Evolutionary conservation across 2,113 vertebrate species (phyloP).

Genomic region (Dermatemys mawii): DNA sequence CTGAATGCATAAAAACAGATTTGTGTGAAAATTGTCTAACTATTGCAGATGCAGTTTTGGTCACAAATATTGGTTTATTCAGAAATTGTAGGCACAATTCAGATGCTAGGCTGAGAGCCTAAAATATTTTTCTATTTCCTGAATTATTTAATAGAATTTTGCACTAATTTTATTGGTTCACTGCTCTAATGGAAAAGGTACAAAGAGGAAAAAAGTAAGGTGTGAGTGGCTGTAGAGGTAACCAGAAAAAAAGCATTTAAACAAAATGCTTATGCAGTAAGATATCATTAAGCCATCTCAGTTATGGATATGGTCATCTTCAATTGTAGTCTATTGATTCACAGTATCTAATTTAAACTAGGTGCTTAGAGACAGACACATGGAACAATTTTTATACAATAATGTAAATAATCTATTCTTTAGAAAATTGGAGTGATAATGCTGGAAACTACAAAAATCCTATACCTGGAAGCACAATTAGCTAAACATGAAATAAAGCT

Average conservation of each 20-base stretch:
- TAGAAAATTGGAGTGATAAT: not conserved
- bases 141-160: not conserved
- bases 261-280: fast-evolving
- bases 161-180: not conserved
- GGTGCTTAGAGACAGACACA: not conserved
- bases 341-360: not conserved
- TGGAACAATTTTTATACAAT: fast-evolving
- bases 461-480: not conserved
- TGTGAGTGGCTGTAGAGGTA: fast-evolving
- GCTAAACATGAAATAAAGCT: not conserved
- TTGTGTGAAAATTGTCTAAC: not conserved
- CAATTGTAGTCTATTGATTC: not conserved
- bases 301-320: fast-evolving
- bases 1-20: not conserved
- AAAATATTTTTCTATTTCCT: not conserved
- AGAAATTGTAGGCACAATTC: not conserved
- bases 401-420: not conserved
- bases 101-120: not conserved
- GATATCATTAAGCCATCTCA: not conserved
- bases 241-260: fast-evolving
- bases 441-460: not conserved
- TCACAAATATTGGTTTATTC: not conserved
- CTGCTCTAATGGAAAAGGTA: not conserved
- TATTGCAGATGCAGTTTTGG: fast-evolving
- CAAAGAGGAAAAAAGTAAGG: not conserved